These are phyloP conservation scores for Danaus plexippus DNA, from an alignment of 1,140 invertebrate species.

Conservation along the genomic window DNA sequence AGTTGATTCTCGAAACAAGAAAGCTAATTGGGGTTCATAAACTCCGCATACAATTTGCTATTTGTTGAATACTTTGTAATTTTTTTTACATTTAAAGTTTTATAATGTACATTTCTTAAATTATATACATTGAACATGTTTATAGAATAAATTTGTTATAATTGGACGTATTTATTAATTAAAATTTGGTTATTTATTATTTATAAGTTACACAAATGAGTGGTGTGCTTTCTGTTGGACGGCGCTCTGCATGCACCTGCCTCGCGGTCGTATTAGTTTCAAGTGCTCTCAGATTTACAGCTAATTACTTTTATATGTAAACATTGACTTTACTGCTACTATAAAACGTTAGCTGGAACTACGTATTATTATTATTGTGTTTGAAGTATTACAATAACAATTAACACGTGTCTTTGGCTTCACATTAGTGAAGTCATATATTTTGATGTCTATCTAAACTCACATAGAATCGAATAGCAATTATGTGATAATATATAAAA, in stretches of 20 bases:
- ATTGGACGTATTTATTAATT: neutral
- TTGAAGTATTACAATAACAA: neutral
- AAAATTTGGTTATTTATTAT: slow-evolving; percentile 2
- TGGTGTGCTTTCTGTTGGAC: neutral
- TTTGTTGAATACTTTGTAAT: too few relatives aligned
- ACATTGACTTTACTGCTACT: neutral
- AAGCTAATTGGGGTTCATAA: slow-evolving; percentile 65
- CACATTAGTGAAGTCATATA: too few relatives aligned
- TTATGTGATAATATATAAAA: too few relatives aligned
- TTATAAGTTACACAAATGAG: slow-evolving; percentile 11
- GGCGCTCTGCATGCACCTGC: neutral
- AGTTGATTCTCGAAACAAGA: slow-evolving; percentile 52
- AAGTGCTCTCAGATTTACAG: slow-evolving; percentile 15
- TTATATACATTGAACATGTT: too few relatives aligned
- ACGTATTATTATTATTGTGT: too few relatives aligned
- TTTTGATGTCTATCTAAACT: too few relatives aligned
- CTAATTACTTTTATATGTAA: slow-evolving; percentile 17
- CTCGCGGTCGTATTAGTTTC: slow-evolving; percentile 13
- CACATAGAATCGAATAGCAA: too few relatives aligned
- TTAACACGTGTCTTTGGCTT: neutral
- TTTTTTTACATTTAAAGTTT: too few relatives aligned
- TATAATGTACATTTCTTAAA: too few relatives aligned
- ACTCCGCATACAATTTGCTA: slow-evolving; percentile 7
- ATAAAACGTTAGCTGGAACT: too few relatives aligned
- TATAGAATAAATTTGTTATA: too few relatives aligned